Base-by-base conservation (phyloP, 1,140 invertebrate species). In the Drosophila kurseongensis region DNA sequence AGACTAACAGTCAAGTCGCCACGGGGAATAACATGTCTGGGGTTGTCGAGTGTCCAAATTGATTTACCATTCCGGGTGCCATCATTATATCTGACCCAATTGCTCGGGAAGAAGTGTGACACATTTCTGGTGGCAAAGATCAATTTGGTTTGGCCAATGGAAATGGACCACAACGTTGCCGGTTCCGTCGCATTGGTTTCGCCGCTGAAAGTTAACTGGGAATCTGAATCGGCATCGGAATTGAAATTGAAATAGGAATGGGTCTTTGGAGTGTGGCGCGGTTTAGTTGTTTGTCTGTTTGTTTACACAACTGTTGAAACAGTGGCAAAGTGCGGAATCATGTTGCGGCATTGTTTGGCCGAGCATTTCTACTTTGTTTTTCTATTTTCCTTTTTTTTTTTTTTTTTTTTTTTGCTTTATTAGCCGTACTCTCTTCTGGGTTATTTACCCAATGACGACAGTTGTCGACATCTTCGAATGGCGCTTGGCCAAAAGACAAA, bases 281-380 rank as follows among this genome's bases (percentile, higher is more conserved):
- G 42, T 38, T 71, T 45, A 73, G 60, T 61, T 65, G 56, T 50
- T 66, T 35, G 42, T 51, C 67, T 12, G 67, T 62, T 62, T 75
- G 75, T 88, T 76, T 78, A 81, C 69, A 56, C 83, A 88, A 73
- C 58, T 86, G 78, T 61, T 67, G 66, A 69, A 68, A 76, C 65
- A 76, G 72, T 66, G 72, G 78, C 71, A 84, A 72, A 75, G 57
- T 79, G 72, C 55, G 76, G 76, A 65, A 77, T 81, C 66, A 81
- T 73, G 47, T 59, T 68, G 52, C 54, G 48, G 42, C 60, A 54
- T 75, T 74, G 62, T 68, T 38, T 69, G 56, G 48, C 29, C 40
- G n/a, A 41, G 36, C 55, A 51, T 44, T 59, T 71, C 47, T 57
- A 60, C 29, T 65, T 52, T 67, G 62, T 69, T 69, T 68, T 56